These are phyloP conservation scores for Brachionus rubens DNA, from an alignment of 1,140 invertebrate species.

Conservation along the genomic window DNA sequence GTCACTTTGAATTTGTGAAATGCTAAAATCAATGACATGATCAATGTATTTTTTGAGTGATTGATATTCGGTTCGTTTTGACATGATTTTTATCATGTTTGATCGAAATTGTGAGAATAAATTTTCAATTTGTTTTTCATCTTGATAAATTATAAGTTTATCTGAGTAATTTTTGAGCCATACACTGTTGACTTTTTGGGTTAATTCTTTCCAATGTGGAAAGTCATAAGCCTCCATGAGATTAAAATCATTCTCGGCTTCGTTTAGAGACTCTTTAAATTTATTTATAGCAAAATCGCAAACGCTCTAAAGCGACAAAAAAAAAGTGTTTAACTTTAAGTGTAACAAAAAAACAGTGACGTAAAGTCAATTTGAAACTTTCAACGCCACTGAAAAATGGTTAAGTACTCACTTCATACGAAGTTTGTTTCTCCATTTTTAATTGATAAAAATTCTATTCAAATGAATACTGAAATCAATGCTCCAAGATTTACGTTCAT, in stretches of 20 bases:
- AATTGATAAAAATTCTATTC: not conserved
- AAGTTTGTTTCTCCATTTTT: not conserved
- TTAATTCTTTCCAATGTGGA: slow-evolving; percentile 40
- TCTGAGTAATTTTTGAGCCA: slow-evolving; percentile 29
- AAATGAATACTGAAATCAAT: too few species aligned
- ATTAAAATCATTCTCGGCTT: not conserved
- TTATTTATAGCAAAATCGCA: slow-evolving; percentile 13
- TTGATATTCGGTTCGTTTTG: slow-evolving; percentile 27
- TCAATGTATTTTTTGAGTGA: not conserved
- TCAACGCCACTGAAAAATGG: too few species aligned
- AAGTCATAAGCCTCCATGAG: not conserved
- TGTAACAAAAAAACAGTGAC: too few species aligned
- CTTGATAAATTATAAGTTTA: slow-evolving; percentile 25
- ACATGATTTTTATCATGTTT: slow-evolving; percentile 28
- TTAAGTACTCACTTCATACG: not conserved
- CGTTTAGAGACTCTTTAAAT: slow-evolving; percentile 21
- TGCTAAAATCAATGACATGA: slow-evolving; percentile 3
- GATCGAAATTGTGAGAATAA: slow-evolving; percentile 16
- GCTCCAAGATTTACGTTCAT: too few species aligned
- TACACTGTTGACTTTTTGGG: slow-evolving; percentile 12
- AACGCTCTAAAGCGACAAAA: not conserved
- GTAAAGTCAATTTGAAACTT: too few species aligned
- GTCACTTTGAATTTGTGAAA: not conserved
- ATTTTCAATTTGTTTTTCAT: slow-evolving; percentile 1
- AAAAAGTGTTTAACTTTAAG: not conserved